phyloP scores from a whole-genome alignment of 2,113 vertebrate species.

The Sander vitreus region DNA sequence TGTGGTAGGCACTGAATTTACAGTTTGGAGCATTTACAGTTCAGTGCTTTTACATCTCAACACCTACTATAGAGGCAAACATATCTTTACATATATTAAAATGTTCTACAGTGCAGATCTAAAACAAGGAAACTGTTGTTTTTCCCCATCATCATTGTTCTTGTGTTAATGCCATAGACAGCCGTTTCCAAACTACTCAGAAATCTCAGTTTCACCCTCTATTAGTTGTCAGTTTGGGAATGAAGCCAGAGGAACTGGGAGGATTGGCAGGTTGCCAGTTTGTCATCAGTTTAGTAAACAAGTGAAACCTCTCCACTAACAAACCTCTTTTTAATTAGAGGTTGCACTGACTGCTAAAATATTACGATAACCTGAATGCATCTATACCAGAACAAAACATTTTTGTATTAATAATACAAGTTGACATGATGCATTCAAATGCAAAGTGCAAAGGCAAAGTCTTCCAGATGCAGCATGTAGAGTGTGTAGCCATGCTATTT shows the following conservation, averaged over 20 bases:
- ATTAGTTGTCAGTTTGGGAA: not conserved
- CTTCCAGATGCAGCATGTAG: not conserved
- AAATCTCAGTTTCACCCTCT: not conserved
- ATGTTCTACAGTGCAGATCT: too few relatives aligned
- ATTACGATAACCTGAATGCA: not conserved
- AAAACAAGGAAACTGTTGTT: not conserved
- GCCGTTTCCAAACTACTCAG: not conserved
- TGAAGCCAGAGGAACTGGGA: slow-evolving; percentile 1
- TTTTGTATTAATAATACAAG: not conserved
- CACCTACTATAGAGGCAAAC: too few relatives aligned
- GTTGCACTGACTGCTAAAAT: too few relatives aligned
- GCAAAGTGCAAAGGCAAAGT: not conserved
- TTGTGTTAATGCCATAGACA: not conserved
- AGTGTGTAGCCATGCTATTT: not conserved
- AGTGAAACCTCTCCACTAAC: slow-evolving; percentile 3
- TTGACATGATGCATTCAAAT: not conserved
- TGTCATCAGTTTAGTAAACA: not conserved
- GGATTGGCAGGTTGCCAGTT: not conserved
- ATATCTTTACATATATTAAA: too few relatives aligned
- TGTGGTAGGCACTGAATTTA: not conserved
- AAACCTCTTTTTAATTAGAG: not conserved
- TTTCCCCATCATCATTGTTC: not conserved
- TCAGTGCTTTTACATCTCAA: too few relatives aligned
- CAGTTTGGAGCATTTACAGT: too few relatives aligned
- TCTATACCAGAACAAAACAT: not conserved